These are phyloP conservation scores for Ophion ellenae DNA, from an alignment of 2,888 invertebrate species.

Conservation along the genomic window DNA sequence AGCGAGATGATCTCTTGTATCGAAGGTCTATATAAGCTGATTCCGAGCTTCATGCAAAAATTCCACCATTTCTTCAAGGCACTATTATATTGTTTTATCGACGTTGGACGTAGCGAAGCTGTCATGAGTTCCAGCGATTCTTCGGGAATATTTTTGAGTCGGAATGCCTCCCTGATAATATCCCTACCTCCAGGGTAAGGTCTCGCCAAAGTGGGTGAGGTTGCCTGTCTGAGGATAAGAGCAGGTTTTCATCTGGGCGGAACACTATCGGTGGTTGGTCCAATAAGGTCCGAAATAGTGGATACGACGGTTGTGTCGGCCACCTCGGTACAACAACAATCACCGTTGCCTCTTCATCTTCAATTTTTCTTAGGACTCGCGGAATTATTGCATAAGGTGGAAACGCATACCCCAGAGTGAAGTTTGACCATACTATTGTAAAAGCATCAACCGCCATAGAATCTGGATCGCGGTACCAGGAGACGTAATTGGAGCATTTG, in stretches of 20 bases:
- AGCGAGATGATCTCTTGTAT: constrained; percentile 35
- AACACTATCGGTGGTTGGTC: background rate
- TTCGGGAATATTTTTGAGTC: constrained; percentile 19
- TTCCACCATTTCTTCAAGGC: constrained; percentile 16
- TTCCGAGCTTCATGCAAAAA: constrained; percentile 39
- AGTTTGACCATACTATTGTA: constrained; percentile 55
- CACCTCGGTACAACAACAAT: constrained; percentile 73
- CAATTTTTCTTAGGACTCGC: constrained; percentile 70
- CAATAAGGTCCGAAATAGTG: constrained; percentile 8
- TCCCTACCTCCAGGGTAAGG: background rate
- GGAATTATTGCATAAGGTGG: constrained; percentile 69
- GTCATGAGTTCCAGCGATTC: constrained; percentile 24
- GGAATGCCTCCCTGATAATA: constrained; percentile 36
- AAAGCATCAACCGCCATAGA: constrained; percentile 66
- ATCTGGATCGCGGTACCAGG: constrained; percentile 48
- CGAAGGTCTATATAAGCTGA: background rate
- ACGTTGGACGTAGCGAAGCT: constrained; percentile 20
- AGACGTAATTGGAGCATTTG: constrained; percentile 36
- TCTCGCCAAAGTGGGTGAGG: constrained; percentile 24
- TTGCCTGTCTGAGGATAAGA: constrained; percentile 28
- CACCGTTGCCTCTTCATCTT: constrained; percentile 69
- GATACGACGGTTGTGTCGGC: constrained; percentile 67
- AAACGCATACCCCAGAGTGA: constrained; percentile 50
- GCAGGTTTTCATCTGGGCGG: constrained; percentile 18
- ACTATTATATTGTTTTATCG: constrained; percentile 45